Evolutionary conservation across 2,888 invertebrate species (phyloP), one percentile per base, ranked within the genome.

Genomic region (Drepana falcataria): DNA sequence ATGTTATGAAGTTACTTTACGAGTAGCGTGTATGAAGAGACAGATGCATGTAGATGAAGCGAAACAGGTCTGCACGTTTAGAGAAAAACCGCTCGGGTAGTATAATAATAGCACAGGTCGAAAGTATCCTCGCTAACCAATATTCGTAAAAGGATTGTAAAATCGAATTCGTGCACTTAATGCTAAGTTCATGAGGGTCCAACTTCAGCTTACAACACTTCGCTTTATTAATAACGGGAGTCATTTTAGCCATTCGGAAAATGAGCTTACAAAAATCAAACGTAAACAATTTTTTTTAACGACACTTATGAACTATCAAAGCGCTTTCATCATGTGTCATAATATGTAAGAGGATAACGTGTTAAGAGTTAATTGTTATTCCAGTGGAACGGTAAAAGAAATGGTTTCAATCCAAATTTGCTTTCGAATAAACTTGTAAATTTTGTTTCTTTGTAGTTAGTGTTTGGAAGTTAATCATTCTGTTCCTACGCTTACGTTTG

Each of bases 61-160:
- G 44, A 44, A 44, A 44, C 44, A 44, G 44, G 9, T 21, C 21
- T 21, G 21, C 21, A 21, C 21, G 21, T 21, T 21, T 21, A 21
- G 21, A 21, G 21, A 21, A 21, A 21, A 1, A 21, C 21, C 21
- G 0, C 21, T 21, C 21, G 21, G 21, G 21, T 21, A 21, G 21
- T 21, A 21, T 21, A 40, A 40, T 40, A 51, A 40, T 51, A 51
- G 37, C 34, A 6, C 35, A 37, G 21, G 21, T 21, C 21, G 21
- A 21, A 21, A 21, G 57, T 55, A 52, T 54, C 55, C 55, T 63
- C 57, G 60, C 60, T 60, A 58, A 60, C 60, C 67, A 60, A 66
- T 59, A 66, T 65, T 69, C 69, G 63, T 71, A 66, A 73, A 70
- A 57, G 68, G 67, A 61, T 53, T 67, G 66, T 72, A 64, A 74